Evolutionary conservation across 2,888 invertebrate species (phyloP).

Genomic region (Bombyx huttoni): DNA sequence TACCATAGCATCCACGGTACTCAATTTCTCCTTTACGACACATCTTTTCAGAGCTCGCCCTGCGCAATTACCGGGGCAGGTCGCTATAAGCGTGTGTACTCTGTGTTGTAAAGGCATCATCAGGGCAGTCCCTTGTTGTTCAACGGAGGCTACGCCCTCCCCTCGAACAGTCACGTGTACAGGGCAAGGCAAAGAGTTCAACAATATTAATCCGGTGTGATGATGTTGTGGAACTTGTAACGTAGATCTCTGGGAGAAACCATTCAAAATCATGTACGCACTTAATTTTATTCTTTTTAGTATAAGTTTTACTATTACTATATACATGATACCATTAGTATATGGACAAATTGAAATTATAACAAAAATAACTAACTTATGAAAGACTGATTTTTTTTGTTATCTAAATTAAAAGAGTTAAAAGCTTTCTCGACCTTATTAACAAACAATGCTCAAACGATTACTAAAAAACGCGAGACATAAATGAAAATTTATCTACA

Average conservation of each 20-base stretch:
- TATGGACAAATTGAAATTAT: no score
- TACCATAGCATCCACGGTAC: constrained; percentile 45
- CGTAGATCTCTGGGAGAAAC: constrained; percentile 39
- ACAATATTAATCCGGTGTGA: constrained; percentile 69
- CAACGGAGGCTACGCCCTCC: constrained; percentile 38
- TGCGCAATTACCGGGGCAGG: constrained; percentile 35
- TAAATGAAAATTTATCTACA: no score
- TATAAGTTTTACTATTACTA: no score
- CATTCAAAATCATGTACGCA: no score
- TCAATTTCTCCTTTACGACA: constrained; percentile 22
- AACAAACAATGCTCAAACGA: no score
- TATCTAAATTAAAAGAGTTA: no score
- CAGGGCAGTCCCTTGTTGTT: constrained; percentile 45
- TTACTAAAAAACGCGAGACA: no score
- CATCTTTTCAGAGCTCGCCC: constrained; percentile 42
- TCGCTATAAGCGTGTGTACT: constrained; percentile 22
- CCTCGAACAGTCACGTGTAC: constrained; percentile 45
- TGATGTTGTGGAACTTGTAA: constrained; percentile 47
- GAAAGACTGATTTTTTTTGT: no score
- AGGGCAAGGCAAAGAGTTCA: constrained; percentile 76
- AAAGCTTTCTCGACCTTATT: no score
- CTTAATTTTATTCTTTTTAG: no score
- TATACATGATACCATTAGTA: no score
- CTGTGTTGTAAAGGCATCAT: constrained; percentile 46
- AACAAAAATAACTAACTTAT: no score